Conservation (phyloP, 2,888 invertebrate species). For the Megastigmus dorsalis region DNA sequence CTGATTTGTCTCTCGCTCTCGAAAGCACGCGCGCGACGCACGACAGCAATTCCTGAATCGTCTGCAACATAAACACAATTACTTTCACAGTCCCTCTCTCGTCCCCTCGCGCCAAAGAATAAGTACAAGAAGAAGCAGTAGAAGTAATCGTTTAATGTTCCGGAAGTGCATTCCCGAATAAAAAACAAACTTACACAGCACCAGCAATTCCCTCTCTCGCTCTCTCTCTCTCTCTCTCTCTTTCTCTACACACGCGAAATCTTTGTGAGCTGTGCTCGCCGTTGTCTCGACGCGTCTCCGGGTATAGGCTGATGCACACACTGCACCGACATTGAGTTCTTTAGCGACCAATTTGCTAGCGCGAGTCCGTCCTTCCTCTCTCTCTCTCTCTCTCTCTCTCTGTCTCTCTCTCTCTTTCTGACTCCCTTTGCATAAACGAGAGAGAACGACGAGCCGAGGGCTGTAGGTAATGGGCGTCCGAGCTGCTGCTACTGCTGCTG, state of each 20-base stretch:
- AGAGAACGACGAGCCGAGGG: too few species aligned
- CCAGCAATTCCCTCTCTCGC: too few species aligned
- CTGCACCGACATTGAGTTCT: slow-evolving; percentile 46
- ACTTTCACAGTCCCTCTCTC: slow-evolving; percentile 31
- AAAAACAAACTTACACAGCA: too few species aligned
- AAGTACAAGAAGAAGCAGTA: too few species aligned
- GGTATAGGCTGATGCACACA: background rate
- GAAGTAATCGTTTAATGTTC: slow-evolving; percentile 57
- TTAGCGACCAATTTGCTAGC: slow-evolving; percentile 52
- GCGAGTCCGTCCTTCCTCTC: slow-evolving; percentile 24
- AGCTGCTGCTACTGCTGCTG: background rate
- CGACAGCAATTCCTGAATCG: slow-evolving; percentile 28
- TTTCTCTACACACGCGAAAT: slow-evolving; percentile 7
- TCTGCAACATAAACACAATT: slow-evolving; percentile 52
- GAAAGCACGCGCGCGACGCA: too few species aligned
- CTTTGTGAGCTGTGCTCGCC: slow-evolving; percentile 18
- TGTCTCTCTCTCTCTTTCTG: too few species aligned
- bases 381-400: too few species aligned
- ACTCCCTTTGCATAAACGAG: too few species aligned
- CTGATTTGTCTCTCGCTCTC: slow-evolving; percentile 23
- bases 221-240: slow-evolving; percentile 15
- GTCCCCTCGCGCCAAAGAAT: slow-evolving; percentile 3
- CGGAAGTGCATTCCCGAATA: slow-evolving; percentile 54
- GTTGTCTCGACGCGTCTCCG: slow-evolving; percentile 1
- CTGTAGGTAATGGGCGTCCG: background rate